Conservation (phyloP, 1,140 invertebrate species). For the Tetramorium alpestre region DNA sequence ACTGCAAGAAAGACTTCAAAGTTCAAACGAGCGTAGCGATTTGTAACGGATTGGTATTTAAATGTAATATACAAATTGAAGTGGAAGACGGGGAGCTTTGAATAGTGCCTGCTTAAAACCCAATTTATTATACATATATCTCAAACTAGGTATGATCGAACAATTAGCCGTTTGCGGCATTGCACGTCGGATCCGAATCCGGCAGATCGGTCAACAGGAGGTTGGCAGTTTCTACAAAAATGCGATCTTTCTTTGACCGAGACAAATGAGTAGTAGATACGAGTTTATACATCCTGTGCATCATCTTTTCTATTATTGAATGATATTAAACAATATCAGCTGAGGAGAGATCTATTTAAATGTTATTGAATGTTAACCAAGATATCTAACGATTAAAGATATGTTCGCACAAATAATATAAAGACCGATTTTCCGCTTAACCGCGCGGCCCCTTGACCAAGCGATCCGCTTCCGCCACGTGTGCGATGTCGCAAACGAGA, state of each 20-base stretch:
- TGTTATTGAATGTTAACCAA: background rate
- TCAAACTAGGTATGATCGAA: conserved; percentile 67
- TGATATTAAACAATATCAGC: background rate
- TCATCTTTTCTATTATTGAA: background rate
- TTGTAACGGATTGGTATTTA: conserved; percentile 71
- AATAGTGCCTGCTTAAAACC: conserved; percentile 85
- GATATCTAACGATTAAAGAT: background rate
- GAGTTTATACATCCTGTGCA: background rate
- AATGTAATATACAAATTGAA: conserved; percentile 69
- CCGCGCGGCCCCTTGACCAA: background rate
- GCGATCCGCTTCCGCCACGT: background rate
- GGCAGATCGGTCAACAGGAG: background rate
- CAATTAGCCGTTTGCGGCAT: conserved; percentile 33
- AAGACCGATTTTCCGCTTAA: background rate
- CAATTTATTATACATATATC: conserved; percentile 76
- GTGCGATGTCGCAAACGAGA: conserved; percentile 22
- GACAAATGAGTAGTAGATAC: background rate
- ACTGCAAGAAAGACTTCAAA: conserved; percentile 66
- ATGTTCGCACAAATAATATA: background rate
- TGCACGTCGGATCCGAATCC: background rate
- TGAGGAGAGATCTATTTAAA: background rate
- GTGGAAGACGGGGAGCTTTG: conserved; percentile 81
- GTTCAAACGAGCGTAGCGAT: conserved; percentile 64
- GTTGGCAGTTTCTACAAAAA: background rate
- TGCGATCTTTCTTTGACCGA: background rate